Conservation (phyloP, 2,797 vertebrate species). For the Siniperca undulata region DNA sequence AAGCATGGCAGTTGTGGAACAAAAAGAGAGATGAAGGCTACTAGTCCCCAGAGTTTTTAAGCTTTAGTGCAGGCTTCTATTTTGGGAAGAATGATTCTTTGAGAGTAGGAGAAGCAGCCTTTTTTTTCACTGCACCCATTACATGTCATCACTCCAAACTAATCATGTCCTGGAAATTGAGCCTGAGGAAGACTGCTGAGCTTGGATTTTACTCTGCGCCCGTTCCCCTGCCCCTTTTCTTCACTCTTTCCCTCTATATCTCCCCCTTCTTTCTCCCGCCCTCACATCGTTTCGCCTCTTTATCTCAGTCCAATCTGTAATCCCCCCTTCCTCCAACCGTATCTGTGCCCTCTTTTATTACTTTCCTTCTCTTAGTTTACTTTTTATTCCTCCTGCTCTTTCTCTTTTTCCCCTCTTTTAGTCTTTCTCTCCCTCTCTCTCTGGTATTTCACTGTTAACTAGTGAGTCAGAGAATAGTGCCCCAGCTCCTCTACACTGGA, state of each 20-base stretch:
- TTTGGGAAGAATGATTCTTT: constrained; percentile 63
- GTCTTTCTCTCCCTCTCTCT: constrained; percentile 9
- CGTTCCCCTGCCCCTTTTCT: constrained; percentile 35
- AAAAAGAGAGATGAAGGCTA: constrained; percentile 60
- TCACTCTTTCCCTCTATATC: constrained; percentile 33
- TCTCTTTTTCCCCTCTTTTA: constrained; percentile 16
- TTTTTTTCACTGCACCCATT: constrained; percentile 78
- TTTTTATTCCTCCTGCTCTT: constrained; percentile 50
- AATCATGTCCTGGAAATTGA: constrained; percentile 85
- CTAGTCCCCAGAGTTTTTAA: constrained; percentile 63
- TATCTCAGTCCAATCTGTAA: constrained; percentile 76
- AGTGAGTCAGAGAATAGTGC: constrained; percentile 54
- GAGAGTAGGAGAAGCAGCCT: constrained; percentile 51
- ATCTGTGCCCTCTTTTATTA: constrained; percentile 70
- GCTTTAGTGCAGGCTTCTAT: constrained; percentile 61
- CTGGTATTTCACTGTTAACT: constrained; percentile 63
- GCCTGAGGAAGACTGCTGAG: constrained; percentile 82
- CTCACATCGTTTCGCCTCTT: constrained; percentile 67
- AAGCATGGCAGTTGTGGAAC: constrained; percentile 57
- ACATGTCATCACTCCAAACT: constrained; percentile 82
- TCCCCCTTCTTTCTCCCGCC: constrained; percentile 47
- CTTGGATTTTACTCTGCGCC: constrained; percentile 69
- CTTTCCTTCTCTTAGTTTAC: constrained; percentile 54
- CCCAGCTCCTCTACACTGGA: constrained; percentile 50
- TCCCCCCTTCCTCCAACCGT: constrained; percentile 60